Percentiles rank a stretch among this genome's conserved stretches.
Evolutionary conservation across 1,140 invertebrate species (phyloP).

Genomic region (Drosophila pseudoobscura): DNA sequence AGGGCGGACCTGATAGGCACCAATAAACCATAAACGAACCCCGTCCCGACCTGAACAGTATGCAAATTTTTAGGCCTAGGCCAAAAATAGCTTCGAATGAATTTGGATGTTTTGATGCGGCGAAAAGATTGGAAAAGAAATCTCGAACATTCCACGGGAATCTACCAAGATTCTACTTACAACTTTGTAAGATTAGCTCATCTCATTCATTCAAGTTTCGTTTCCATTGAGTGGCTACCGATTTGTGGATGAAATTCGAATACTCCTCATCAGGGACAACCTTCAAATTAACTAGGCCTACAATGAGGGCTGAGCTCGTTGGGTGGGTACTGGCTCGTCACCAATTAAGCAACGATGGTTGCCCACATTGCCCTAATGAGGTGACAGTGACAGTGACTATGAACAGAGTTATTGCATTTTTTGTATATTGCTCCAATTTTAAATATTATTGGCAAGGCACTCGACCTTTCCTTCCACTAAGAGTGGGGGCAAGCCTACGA

Average conservation of each 20-base stretch:
- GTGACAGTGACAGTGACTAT: slow-evolving; percentile 42
- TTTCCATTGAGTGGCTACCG: slow-evolving; percentile 3
- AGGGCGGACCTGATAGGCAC: slow-evolving; percentile 29
- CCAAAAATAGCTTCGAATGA: neutral
- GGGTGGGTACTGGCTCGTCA: slow-evolving; percentile 54
- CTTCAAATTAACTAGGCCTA: slow-evolving; percentile 41
- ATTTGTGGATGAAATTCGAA: slow-evolving; percentile 1
- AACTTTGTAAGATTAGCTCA: neutral
- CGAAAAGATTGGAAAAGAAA: slow-evolving; percentile 31
- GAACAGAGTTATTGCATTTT: slow-evolving; percentile 15
- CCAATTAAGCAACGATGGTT: slow-evolving; percentile 57
- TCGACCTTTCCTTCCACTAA: slow-evolving; percentile 25
- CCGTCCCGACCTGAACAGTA: slow-evolving; percentile 7
- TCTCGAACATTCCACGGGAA: slow-evolving; percentile 29
- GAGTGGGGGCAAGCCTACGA: slow-evolving; percentile 1
- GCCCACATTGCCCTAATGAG: slow-evolving; percentile 37
- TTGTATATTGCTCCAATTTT: slow-evolving; percentile 25
- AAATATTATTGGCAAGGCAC: slow-evolving; percentile 47
- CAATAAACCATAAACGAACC: slow-evolving; percentile 14
- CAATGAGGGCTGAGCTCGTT: slow-evolving; percentile 24
- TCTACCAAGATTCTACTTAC: neutral
- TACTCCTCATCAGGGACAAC: slow-evolving; percentile 3
- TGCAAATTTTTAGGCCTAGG: slow-evolving; percentile 38
- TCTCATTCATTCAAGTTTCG: slow-evolving; percentile 7
- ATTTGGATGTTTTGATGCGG: slow-evolving; percentile 3